Evolutionary conservation across 1,140 invertebrate genomes (phyloP), one percentile per base, ranked within the genome.

Genomic region (Gerris buenoi): DNA sequence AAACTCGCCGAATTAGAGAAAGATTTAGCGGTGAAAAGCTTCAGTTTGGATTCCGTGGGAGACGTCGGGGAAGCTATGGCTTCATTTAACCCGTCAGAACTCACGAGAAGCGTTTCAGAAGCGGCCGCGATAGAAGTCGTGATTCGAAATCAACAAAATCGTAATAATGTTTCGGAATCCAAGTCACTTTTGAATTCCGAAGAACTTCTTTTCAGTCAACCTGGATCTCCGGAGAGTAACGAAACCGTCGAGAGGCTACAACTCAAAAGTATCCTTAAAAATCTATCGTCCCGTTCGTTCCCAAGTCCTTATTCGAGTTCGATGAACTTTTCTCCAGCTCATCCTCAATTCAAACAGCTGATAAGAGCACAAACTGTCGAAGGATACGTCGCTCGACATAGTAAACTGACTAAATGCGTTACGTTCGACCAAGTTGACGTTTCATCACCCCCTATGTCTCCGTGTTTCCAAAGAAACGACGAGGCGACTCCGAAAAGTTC

Each of bases 341-440:
- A 25, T 64, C 73, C 65, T 14, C 69, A 71, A 63, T 33, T 70
- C 14, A 71, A 63, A 59, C 85, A 80, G 71, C 76, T 90, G 33
- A 87, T 90, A 79, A 78, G 85, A 72, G 88, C 89, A 33, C 90
- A 87, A 63, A 92, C 90, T 59, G 81, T 92, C 67, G 87, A 90
- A 79, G 91, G 90, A 60, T 93, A 91, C 77, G 90, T 88, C 25
- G 89, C 89, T 29, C 81, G 90, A 74, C 89, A 91, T 77, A 88
- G 88, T 67, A 93, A 92, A 76, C 84, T 93, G 74, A 84, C 88
- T 46, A 93, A 93, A 81, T 91, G 89, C 77, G 89, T 92, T 64
- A 92, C 90, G 64, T 92, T 92, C 78, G 88, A 92, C 76, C 81
- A 89, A 68, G 86, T 88, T 75, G 91, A 89, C 67, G 80, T 91